Base-by-base conservation (phyloP, 2,888 invertebrate species). In the Orchesellides sinensis region DNA sequence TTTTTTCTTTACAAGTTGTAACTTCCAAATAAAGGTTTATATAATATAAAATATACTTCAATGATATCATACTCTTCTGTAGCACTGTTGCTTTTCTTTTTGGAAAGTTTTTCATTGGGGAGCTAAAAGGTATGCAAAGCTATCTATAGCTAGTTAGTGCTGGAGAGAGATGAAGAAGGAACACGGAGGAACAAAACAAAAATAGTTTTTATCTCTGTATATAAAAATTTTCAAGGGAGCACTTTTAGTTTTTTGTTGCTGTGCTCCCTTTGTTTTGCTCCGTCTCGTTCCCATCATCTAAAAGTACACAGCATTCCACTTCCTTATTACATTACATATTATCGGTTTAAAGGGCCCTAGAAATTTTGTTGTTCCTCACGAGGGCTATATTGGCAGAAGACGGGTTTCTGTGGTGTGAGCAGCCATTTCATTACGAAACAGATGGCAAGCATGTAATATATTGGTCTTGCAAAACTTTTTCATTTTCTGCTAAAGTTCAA, bases 21-120 rank as follows among this genome's bases (percentile, higher is more conserved):
- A 81, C 61, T 81, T 81, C 80, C 80, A 81, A 68, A 81, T 81
- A 81, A 81, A 81, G 80, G 72, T 68, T 29, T 49, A 69, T 4
- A 40, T n/a, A 40, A 2, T 14, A 40, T 14, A 40, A 40, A n/a
- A 14, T 40, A 40, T 40, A 40, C n/a, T 40, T n/a, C n/a, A n/a
- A 40, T 40, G 40, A 40, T n/a, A n/a, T n/a, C n/a, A n/a, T n/a
- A n/a, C n/a, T n/a, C n/a, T n/a, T 19, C 10, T 23, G 25, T 10
- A 56, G 12, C 14, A n/a, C 32, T 61, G 61, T 61, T 61, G 61
- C 61, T 61, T 6, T 32, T 49, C 25, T 3, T 47, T 6, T 19
- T 45, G 25, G 12, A 69, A 45, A 45, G n/a, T 21, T 12, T 65
- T 40, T 45, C 65, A 35, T 45, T 10, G 23, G 45, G 25, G 32